These are phyloP conservation scores for Hecatera dysodea DNA, from an alignment of 2,888 invertebrate genomes.

Conservation along the genomic window DNA sequence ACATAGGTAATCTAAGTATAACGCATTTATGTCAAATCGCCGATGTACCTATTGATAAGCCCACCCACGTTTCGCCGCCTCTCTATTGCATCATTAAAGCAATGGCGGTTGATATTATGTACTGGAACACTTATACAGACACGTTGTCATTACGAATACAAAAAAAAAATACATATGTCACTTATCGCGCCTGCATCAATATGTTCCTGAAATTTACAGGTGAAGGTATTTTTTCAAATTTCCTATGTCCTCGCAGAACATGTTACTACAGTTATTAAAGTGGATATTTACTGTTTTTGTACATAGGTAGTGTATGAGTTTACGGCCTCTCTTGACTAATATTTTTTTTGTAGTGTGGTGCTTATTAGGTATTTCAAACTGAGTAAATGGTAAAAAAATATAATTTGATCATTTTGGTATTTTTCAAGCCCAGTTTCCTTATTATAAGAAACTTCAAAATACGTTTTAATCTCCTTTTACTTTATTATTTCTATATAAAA, in stretches of 20 bases:
- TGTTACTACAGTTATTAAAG: constrained; percentile 58
- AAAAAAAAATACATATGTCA: constrained; percentile 72
- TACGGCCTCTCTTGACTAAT: constrained; percentile 15
- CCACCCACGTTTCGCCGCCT: constrained; percentile 85
- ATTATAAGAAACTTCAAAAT: not conserved
- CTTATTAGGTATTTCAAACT: constrained; percentile 9
- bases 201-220: constrained; percentile 47
- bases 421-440: not conserved
- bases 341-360: constrained; percentile 28
- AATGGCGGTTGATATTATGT: constrained; percentile 79
- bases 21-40: constrained; percentile 90
- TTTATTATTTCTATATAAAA: not conserved
- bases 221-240: constrained; percentile 59
- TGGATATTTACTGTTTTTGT: constrained; percentile 54
- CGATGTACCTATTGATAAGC: constrained; percentile 88
- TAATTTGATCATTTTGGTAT: not conserved
- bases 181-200: constrained; percentile 61
- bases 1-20: constrained; percentile 88
- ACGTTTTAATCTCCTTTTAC: not conserved
- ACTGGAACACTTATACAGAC: constrained; percentile 66
- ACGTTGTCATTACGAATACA: constrained; percentile 74
- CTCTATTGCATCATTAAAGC: constrained; percentile 82
- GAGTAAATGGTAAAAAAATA: constrained; percentile 11
- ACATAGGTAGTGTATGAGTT: constrained; percentile 53
- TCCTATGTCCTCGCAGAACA: constrained; percentile 59